phyloP scores from a whole-genome alignment of 2,113 vertebrate species.

The Muntiacus reevesi region DNA sequence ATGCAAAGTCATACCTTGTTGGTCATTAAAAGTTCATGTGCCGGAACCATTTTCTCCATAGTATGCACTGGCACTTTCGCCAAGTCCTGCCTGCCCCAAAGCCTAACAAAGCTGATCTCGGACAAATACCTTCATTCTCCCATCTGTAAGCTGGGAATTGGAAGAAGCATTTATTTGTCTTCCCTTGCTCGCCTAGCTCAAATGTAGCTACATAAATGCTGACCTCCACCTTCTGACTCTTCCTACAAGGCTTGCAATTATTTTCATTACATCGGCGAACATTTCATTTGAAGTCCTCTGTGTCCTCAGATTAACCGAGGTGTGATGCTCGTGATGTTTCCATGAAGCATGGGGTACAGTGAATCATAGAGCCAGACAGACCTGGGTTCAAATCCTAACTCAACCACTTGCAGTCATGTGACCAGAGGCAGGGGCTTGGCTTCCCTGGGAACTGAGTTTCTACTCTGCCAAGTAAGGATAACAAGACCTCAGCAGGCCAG shows the following conservation, averaged over 20 bases:
- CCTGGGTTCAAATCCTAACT: not conserved
- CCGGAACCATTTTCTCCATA: not conserved
- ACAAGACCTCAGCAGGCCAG: not conserved
- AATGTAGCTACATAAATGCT: not conserved
- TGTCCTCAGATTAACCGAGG: not conserved
- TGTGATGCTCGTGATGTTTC: accelerated
- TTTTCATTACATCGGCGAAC: not conserved
- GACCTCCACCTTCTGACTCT: not conserved
- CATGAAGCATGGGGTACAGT: accelerated
- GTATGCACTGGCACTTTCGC: too few species aligned
- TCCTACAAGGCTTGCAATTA: not conserved
- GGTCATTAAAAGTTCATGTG: not conserved
- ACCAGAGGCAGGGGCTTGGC: too few species aligned
- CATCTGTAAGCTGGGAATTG: not conserved
- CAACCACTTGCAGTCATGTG: accelerated
- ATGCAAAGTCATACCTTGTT: not conserved
- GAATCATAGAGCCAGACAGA: not conserved
- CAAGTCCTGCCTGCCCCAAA: not conserved
- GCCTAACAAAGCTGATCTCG: not conserved
- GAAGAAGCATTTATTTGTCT: not conserved
- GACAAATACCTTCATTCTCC: not conserved
- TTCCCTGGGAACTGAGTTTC: not conserved
- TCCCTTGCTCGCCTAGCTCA: not conserved
- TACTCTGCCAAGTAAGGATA: not conserved
- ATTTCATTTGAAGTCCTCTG: not conserved